A percentile compares a stretch with the other conserved stretches of the same genome.
These are phyloP conservation scores for Drosophila formosana DNA, from an alignment of 2,888 invertebrate genomes.

Conservation along the genomic window DNA sequence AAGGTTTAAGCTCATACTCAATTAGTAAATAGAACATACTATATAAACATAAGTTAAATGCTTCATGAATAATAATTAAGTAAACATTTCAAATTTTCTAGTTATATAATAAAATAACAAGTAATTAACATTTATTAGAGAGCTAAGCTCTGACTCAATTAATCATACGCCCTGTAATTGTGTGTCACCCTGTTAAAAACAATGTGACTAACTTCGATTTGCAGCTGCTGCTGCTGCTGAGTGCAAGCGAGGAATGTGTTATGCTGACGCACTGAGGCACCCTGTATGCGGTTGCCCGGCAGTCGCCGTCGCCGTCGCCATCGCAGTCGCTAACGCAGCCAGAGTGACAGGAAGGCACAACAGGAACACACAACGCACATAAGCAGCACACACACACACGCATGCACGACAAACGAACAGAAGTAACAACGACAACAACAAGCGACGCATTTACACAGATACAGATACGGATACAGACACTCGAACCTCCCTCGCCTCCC, in stretches of 20 bases:
- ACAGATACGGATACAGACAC: conserved; percentile 82
- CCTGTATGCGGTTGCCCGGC: conserved; percentile 44
- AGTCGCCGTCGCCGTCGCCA: neutral
- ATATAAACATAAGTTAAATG: too few relatives aligned
- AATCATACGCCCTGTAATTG: conserved; percentile 11
- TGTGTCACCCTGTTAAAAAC: conserved; percentile 5
- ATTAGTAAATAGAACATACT: too few relatives aligned
- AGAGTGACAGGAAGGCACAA: conserved; percentile 67
- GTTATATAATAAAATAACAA: neutral
- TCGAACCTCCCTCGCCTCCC: conserved; percentile 77
- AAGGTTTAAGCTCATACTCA: too few relatives aligned
- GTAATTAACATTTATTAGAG: too few relatives aligned
- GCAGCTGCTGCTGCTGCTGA: neutral
- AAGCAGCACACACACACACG: conserved; percentile 57
- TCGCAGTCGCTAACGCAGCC: conserved; percentile 43
- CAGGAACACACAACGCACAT: conserved; percentile 68
- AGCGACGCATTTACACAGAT: conserved; percentile 78
- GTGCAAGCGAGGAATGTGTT: conserved; percentile 3
- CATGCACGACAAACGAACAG: conserved; percentile 31
- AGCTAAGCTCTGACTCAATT: neutral
- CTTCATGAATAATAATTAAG: too few relatives aligned
- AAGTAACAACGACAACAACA: conserved; percentile 28
- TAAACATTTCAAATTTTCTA: too few relatives aligned
- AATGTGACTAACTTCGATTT: neutral
- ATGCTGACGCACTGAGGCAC: conserved; percentile 20